Evolutionary conservation across 2,888 invertebrate species (phyloP), one percentile per base, ranked within the genome.

Genomic region (Andricus curvator): DNA sequence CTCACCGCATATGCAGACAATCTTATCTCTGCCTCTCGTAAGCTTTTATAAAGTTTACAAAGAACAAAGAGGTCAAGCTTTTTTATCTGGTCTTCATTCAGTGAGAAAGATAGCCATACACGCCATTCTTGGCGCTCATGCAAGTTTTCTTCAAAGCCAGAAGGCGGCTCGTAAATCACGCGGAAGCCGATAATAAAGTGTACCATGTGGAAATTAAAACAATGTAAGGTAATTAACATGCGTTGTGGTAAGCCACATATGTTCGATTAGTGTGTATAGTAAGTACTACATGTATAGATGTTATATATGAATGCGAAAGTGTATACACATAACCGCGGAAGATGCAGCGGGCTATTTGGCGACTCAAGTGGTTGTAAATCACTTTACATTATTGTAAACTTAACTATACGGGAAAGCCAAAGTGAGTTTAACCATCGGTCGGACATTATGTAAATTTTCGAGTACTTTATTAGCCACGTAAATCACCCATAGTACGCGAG

Each of bases 381-480:
- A 90, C 83, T 77, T 56, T 78, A 86, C 84, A 85, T 87, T 88
- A 89, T 88, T 88, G 86, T 84, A 81, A 85, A 89, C 84, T 85
- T 86, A 87, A 88, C 84, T 80, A 15, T 48, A 82, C 85, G 82
- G 84, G 82, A 86, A 86, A 86, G 85, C 84, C 80, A 85, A 83
- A 79, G 62, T 77, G 62, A 79, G 66, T 84, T 84, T 82, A 80
- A 84, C 80, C 78, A 60, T 82, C 82, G 79, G 74, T 78, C 83
- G 83, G 78, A 87, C 86, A 87, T 90, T 90, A 90, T 90, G 90
- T 85, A 87, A 90, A 91, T 90, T 89, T 87, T 84, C 80, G 84
- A 83, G 83, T 87, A 86, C 82, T 89, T 90, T 90, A 90, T 89
- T 88, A 86, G 88, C 82, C 85, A 84, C 86, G 86, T 88, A 88